phyloP scores from a whole-genome alignment of 1,140 invertebrate genomes.

The Asbolus verrucosus region DNA sequence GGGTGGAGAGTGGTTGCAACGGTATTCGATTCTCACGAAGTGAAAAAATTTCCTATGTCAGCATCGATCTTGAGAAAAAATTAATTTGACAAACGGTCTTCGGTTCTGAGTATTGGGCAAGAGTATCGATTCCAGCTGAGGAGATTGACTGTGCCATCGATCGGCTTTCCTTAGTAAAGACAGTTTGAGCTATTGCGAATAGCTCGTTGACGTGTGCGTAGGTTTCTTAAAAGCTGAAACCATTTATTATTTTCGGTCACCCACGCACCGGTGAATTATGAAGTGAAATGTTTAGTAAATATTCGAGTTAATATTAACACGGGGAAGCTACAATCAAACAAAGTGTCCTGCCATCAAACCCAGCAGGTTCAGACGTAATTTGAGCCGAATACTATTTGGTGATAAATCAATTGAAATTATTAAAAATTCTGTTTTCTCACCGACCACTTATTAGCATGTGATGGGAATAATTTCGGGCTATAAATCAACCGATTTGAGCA shows the following conservation, averaged over 20 bases:
- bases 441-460: no score
- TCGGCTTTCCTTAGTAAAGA: neutral
- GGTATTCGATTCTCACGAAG: neutral
- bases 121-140: conserved; percentile 3
- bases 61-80: conserved; percentile 1
- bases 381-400: neutral
- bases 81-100: conserved; percentile 7
- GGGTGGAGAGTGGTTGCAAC: neutral
- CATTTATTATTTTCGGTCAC: neutral
- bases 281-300: neutral
- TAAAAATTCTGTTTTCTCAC: no score
- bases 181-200: conserved; percentile 10
- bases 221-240: neutral
- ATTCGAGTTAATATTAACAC: neutral
- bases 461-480: no score
- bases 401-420: neutral
- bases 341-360: neutral
- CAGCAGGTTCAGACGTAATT: conserved; percentile 2
- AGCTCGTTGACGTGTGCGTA: conserved; percentile 1
- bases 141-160: neutral
- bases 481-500: no score
- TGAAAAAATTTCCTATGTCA: conserved; percentile 4
- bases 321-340: neutral
- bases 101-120: conserved; percentile 1
- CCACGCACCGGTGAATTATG: neutral